Evolutionary conservation across 2,888 invertebrate genomes (phyloP), one percentile per base, ranked within the genome.

Genomic region (Cordylochernes scorpioides): DNA sequence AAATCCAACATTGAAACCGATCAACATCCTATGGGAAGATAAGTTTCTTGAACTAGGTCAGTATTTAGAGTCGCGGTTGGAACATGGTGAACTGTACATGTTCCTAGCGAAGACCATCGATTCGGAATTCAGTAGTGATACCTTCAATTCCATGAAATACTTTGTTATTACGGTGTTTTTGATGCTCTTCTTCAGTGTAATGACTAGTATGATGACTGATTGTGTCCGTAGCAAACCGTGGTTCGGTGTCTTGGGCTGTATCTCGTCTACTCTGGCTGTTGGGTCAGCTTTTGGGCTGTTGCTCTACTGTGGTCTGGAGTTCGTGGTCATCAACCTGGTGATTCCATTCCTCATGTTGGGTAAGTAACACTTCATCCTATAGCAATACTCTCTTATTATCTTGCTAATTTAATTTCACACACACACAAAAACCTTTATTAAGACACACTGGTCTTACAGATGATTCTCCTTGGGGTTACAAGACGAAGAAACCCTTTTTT

Each of bases 261-360:
- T 84, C 12, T 82, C 82, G 0, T 82, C 86, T 1, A 73, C 71
- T 2, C 73, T 84, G 70, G 84, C 82, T 4, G 84, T 84, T 0
- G 59, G 69, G 15, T 72, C 82, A 2, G 80, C 80, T 2, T 84
- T 86, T 44, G 86, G 86, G 4, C 61, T 78, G 30, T 75, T 82
- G 45, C 71, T 82, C 57, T 82, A 86, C 51, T 60, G 73, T 40
- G 80, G 80, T 12, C 66, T 84, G 35, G 77, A 78, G 39, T 86
- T 84, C 53, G 86, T 86, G 49, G 84, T 84, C 31, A 75, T 86
- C 42, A 84, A 84, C 53, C 63, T 86, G 44, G 84, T 84, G 1
- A 84, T 86, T 4, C 86, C 86, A 4, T 86, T 86, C 51, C 63
- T 86, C 34, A 84, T 86, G 75, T 72, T 86, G 46, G 84, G 86